A percentile compares a stretch with the other conserved stretches of the same genome.
Conservation (phyloP, 2,797 vertebrate genomes). For the Diceros bicornis region DNA sequence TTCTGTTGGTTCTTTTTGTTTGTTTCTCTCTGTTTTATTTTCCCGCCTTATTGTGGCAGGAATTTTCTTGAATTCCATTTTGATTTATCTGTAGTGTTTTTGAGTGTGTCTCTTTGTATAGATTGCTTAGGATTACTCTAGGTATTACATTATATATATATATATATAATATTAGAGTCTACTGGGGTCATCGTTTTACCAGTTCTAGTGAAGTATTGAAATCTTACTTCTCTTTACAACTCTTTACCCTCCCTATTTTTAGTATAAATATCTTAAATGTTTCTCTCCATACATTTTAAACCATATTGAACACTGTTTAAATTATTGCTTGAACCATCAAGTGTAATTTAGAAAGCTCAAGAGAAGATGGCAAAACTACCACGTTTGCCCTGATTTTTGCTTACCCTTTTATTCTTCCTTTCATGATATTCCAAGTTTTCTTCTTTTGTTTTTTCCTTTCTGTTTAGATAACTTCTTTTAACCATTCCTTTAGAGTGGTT, state of each 20-base stretch:
- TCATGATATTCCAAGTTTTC: background rate
- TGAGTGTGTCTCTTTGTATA: background rate
- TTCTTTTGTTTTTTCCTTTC: background rate
- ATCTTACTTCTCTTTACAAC: background rate
- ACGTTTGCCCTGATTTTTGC: background rate
- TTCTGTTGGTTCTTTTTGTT: background rate
- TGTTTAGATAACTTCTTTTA: background rate
- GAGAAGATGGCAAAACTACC: background rate
- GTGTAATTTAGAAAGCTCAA: background rate
- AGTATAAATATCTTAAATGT: background rate
- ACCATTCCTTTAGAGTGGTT: background rate
- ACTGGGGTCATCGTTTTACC: background rate
- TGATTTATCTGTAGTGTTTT: background rate
- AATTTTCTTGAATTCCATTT: background rate
- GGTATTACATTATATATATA: background rate
- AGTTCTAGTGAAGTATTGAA: background rate
- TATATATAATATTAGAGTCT: background rate
- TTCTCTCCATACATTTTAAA: background rate
- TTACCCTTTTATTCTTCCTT: background rate
- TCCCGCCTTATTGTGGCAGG: background rate
- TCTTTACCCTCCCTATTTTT: background rate
- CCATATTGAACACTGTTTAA: background rate
- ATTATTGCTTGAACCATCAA: background rate
- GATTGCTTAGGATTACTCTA: background rate
- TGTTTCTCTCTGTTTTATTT: background rate